A percentile compares a stretch with the other conserved stretches of the same genome.
phyloP scores from a whole-genome alignment of 2,113 vertebrate species.

The Phaethornis superciliosus region DNA sequence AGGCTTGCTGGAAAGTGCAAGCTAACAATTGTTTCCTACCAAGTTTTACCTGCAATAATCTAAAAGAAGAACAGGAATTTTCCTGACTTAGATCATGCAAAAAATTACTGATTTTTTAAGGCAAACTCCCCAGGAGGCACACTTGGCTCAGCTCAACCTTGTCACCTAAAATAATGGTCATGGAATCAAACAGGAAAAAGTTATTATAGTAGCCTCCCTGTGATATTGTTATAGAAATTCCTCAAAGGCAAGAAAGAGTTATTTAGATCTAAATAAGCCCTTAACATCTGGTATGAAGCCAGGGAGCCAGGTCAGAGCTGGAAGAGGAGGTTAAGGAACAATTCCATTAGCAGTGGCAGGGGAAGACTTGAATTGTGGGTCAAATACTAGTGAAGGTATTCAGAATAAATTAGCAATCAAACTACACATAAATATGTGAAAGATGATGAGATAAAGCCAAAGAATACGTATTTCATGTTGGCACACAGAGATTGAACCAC shows the following conservation, averaged over 20 bases:
- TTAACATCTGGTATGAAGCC: neutral
- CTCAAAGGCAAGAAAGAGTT: neutral
- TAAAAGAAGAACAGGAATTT: neutral
- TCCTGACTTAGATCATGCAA: neutral
- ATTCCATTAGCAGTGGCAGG: neutral
- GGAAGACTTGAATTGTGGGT: neutral
- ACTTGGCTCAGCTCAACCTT: neutral
- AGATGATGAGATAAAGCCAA: neutral
- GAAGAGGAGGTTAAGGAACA: neutral
- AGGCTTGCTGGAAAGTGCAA: neutral
- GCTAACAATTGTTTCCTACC: neutral
- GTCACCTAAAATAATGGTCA: neutral
- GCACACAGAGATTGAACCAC: rapidly evolving
- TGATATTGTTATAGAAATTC: neutral
- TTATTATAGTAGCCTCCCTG: neutral
- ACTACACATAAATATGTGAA: neutral
- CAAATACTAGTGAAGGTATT: neutral
- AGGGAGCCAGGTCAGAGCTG: neutral
- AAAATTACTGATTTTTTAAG: neutral
- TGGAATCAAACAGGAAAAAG: neutral
- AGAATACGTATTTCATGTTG: neutral
- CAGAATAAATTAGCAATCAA: neutral
- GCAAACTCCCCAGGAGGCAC: neutral
- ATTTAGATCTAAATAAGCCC: neutral
- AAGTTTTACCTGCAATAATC: neutral